A percentile compares a stretch with the other conserved stretches of the same genome.
Evolutionary conservation across 2,888 invertebrate genomes (phyloP).

Genomic region (Venusia cambrica): DNA sequence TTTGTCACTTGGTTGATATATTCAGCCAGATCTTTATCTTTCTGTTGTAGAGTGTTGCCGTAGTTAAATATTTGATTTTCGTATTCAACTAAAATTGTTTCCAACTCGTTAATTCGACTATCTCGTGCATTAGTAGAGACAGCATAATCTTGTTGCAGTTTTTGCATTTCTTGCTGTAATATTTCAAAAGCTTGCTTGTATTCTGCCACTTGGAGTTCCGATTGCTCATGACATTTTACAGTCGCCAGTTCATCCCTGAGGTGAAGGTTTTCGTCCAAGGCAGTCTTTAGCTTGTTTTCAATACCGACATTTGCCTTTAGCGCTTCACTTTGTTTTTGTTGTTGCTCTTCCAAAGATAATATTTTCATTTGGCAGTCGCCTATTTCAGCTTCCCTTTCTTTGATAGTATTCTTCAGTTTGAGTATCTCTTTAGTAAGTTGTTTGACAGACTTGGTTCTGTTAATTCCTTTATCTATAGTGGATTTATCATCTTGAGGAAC

Average conservation of each 20-base stretch:
- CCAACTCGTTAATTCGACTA: slow-evolving; percentile 70
- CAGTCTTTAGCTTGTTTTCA: slow-evolving; percentile 63
- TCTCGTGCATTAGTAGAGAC: slow-evolving; percentile 62
- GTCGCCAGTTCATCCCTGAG: slow-evolving; percentile 61
- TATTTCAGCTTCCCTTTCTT: slow-evolving; percentile 76
- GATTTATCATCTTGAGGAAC: slow-evolving; percentile 61
- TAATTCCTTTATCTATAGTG: slow-evolving; percentile 55
- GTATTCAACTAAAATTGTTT: slow-evolving; percentile 69
- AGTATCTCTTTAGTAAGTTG: slow-evolving; percentile 77
- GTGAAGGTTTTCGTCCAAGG: slow-evolving; percentile 63
- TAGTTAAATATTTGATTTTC: slow-evolving; percentile 72
- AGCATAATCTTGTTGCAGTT: slow-evolving; percentile 60
- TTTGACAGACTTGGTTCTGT: slow-evolving; percentile 66
- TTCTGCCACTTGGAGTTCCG: slow-evolving; percentile 47
- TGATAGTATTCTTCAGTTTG: slow-evolving; percentile 71
- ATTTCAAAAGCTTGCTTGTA: slow-evolving; percentile 50
- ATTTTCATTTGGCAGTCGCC: slow-evolving; percentile 77
- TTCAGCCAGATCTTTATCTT: slow-evolving; percentile 70
- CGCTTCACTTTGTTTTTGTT: slow-evolving; percentile 66
- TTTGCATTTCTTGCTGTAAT: slow-evolving; percentile 57
- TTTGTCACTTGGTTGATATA: slow-evolving; percentile 79
- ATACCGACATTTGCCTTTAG: slow-evolving; percentile 51
- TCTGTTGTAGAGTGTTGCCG: slow-evolving; percentile 63
- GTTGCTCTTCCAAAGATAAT: slow-evolving; percentile 71
- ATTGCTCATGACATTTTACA: slow-evolving; percentile 46